Evolutionary conservation across 2,797 vertebrate genomes (phyloP).

Genomic region (Notamacropus eugenii): DNA sequence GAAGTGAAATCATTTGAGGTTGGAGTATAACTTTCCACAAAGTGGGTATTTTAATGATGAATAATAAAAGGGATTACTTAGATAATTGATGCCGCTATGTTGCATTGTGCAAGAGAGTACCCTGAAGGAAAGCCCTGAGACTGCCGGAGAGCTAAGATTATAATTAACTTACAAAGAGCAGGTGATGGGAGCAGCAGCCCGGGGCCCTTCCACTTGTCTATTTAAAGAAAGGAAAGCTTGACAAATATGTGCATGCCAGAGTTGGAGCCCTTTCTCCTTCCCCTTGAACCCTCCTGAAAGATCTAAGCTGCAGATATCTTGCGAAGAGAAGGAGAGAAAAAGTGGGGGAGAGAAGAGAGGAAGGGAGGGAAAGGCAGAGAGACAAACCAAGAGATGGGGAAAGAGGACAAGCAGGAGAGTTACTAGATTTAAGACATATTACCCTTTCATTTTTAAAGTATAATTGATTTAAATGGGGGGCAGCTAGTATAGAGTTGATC

Average conservation of each 20-base stretch:
- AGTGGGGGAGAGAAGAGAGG: neutral
- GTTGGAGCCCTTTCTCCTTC: conserved; percentile 67
- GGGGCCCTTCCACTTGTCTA: conserved; percentile 66
- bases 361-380: neutral
- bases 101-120: conserved; percentile 63
- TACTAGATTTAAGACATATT: neutral
- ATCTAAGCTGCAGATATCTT: conserved; percentile 72
- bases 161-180: conserved; percentile 79
- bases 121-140: conserved; percentile 71
- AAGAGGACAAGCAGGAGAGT: neutral
- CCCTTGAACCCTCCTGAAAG: conserved; percentile 71
- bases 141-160: conserved; percentile 62
- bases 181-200: conserved; percentile 68
- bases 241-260: conserved; percentile 75
- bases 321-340: neutral
- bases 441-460: conserved; percentile 27
- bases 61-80: conserved; percentile 72
- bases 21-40: conserved; percentile 62
- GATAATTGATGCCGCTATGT: conserved; percentile 62
- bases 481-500: neutral
- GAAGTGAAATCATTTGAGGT: neutral
- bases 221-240: conserved; percentile 77
- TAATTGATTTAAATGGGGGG: conserved; percentile 13
- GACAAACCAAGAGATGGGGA: neutral
- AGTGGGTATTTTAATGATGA: conserved; percentile 74